Conservation (phyloP, 2,113 vertebrate species). For the Trichomycterus rosablanca region DNA sequence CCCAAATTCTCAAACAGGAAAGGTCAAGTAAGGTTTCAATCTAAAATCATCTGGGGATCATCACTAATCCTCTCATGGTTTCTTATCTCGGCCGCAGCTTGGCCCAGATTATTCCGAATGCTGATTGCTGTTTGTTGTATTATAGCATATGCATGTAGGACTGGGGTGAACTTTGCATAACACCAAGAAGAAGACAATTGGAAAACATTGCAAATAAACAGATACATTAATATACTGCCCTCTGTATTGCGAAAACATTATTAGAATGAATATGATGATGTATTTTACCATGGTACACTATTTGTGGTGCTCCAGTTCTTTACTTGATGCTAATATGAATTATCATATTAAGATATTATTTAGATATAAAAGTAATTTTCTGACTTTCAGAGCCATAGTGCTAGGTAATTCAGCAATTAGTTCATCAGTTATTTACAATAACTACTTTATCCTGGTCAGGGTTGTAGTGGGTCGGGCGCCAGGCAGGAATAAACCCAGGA, state of each 20-base stretch:
- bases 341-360: too few species aligned
- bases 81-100: constrained; percentile 42
- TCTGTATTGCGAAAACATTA: not conserved
- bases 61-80: constrained; percentile 60
- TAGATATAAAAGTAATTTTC: too few species aligned
- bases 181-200: not conserved
- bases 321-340: too few species aligned
- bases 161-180: not conserved
- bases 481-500: too few species aligned
- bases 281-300: too few species aligned
- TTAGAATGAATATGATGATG: too few species aligned
- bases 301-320: not conserved
- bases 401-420: too few species aligned
- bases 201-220: not conserved
- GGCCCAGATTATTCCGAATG: constrained; percentile 51
- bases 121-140: too few species aligned
- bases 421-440: too few species aligned
- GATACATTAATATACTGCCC: not conserved
- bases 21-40: constrained; percentile 27
- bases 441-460: too few species aligned
- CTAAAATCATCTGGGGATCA: constrained; percentile 43
- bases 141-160: constrained; percentile 7
- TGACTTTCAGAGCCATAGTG: too few species aligned
- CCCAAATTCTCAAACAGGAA: not conserved
- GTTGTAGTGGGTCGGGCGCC: too few species aligned